These are phyloP conservation scores for Drosophila lowei DNA, from an alignment of 1,140 invertebrate species.

Conservation along the genomic window DNA sequence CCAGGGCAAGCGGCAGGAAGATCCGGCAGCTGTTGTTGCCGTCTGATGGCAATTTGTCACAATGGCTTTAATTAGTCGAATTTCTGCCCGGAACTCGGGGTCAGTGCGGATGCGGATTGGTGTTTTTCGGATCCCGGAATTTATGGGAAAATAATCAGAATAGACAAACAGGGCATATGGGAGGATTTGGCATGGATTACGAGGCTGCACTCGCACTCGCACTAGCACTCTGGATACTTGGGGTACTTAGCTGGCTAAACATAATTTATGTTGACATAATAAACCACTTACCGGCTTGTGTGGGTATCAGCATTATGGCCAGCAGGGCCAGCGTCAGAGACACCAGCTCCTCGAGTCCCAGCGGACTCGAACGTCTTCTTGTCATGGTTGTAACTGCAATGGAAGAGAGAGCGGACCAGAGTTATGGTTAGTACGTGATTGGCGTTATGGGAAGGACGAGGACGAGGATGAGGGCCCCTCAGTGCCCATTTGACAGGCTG, in stretches of 20 bases:
- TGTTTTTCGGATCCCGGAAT: background rate
- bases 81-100: background rate
- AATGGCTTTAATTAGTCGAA: constrained; percentile 63
- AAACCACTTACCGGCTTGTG: constrained; percentile 82
- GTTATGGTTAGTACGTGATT: constrained; percentile 41
- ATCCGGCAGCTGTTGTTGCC: constrained; percentile 35
- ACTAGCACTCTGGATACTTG: background rate
- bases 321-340: constrained; percentile 58
- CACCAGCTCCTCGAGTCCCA: constrained; percentile 81
- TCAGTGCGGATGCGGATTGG: no score
- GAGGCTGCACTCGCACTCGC: background rate
- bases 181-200: constrained; percentile 24
- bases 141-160: constrained; percentile 48
- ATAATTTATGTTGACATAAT: constrained; percentile 80
- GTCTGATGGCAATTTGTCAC: constrained; percentile 76
- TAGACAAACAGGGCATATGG: constrained; percentile 37
- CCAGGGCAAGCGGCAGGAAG: constrained; percentile 55
- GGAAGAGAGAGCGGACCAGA: constrained; percentile 11
- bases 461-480: no score
- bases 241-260: constrained; percentile 51
- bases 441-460: background rate
- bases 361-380: constrained; percentile 82
- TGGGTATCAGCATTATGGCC: constrained; percentile 69
- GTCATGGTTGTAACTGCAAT: constrained; percentile 78
- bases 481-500: constrained; percentile 1